Base-by-base conservation (phyloP, 2,888 invertebrate genomes). In the Octonoba sinensis region DNA sequence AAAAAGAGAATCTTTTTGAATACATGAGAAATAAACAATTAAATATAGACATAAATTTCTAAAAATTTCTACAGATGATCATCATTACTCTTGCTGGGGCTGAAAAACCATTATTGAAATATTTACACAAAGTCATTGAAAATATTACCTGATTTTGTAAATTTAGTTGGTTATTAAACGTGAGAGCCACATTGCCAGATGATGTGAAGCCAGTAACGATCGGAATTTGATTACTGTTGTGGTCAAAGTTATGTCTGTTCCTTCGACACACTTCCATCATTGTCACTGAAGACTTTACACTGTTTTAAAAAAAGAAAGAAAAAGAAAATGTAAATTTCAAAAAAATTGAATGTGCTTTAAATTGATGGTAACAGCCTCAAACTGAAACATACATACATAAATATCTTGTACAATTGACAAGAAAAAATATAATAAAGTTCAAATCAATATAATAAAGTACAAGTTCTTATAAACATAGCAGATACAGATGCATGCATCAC, bases 231-330 rank as follows among this genome's bases (percentile, higher is more conserved):
- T 78, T 84, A 47, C 72, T 60, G 66, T 82, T 83, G 18, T 75
- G 69, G 64, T 83, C 82, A 76, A 82, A 77, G 44, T 71, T 75
- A 56, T 83, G 82, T 51, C 84, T 59, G 56, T 74, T 90, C 86
- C 91, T 89, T 86, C 93, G 89, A 89, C 93, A 91, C 86, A 91
- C 91, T 87, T 98, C 97, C 97, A 98, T 98, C 94, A 97, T 97
- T 89, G 97, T 96, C 22, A 97, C 96, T 87, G 96, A 96, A 22
- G 97, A 96, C 89, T 98, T 97, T 24, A 97, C 97, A 89, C 88
- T 89, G 85, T 36, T 36, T 36, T 36, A 56, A 85, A 59, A 1
- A 20, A 65, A n/a, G 54, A 15, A 49, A 22, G 22, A 11, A 0
- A 18, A 3, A 65, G 1, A 22, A 60, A 27, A 18, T 60, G 1